Evolutionary conservation across 2,113 vertebrate species (phyloP).

Genomic region (Struthidea cinerea): DNA sequence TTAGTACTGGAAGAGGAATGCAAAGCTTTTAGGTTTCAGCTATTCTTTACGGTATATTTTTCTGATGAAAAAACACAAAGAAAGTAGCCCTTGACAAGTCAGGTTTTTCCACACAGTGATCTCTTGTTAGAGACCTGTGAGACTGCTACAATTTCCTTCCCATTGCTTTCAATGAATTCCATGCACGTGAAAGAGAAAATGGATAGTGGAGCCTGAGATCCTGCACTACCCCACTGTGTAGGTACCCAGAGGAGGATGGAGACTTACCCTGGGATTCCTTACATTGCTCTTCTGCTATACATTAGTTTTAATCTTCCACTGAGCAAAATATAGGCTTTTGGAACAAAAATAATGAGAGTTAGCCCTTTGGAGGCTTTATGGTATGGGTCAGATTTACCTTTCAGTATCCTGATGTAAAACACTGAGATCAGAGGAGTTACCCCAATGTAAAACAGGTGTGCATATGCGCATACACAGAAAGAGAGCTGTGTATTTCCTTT

Average conservation of each 20-base stretch:
- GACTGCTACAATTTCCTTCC: constrained; percentile 72
- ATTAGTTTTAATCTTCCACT: constrained; percentile 69
- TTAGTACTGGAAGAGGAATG: constrained; percentile 67
- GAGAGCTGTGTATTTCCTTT: background rate
- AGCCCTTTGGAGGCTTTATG: constrained; percentile 53
- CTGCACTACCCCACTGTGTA: constrained; percentile 25
- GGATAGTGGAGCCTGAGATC: constrained; percentile 46
- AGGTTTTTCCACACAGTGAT: constrained; percentile 71
- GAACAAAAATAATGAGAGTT: constrained; percentile 37
- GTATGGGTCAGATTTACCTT: constrained; percentile 40
- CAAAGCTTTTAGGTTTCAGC: constrained; percentile 45
- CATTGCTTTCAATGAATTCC: constrained; percentile 76
- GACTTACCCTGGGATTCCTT: constrained; percentile 57
- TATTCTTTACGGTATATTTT: constrained; percentile 62
- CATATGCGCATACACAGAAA: background rate
- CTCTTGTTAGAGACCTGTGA: constrained; percentile 70
- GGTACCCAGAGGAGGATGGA: constrained; percentile 50
- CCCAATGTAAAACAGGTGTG: constrained; percentile 58
- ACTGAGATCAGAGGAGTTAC: constrained; percentile 49
- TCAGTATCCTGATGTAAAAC: background rate
- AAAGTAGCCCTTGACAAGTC: constrained; percentile 71
- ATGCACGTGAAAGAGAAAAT: constrained; percentile 59
- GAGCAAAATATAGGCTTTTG: constrained; percentile 52
- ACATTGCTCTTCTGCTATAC: constrained; percentile 62
- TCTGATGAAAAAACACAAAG: constrained; percentile 58